Evolutionary conservation across 1,140 invertebrate genomes (phyloP).

Genomic region (Camponotus vicinus): DNA sequence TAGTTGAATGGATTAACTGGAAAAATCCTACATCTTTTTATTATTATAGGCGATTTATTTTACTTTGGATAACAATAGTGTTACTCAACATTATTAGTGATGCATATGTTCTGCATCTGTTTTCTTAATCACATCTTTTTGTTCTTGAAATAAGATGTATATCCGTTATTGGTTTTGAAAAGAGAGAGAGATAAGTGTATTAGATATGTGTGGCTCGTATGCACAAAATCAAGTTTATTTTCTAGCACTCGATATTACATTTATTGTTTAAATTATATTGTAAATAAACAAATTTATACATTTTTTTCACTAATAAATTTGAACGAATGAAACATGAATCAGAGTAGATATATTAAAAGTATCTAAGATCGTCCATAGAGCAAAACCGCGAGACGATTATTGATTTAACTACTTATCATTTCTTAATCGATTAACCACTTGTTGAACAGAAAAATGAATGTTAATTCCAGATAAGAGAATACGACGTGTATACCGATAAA

Average conservation of each 20-base stretch:
- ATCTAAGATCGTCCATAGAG: not conserved
- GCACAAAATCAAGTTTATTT: not conserved
- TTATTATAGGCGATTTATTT: constrained; percentile 1
- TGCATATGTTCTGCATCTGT: not conserved
- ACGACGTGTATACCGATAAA: not conserved
- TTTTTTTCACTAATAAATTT: constrained; percentile 1
- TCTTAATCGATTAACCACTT: constrained; percentile 31
- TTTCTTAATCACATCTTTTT: not conserved
- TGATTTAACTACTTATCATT: constrained; percentile 43
- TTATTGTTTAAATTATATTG: not conserved
- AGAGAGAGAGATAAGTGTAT: not conserved
- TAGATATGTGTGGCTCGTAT: not conserved
- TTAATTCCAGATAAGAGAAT: constrained; percentile 34
- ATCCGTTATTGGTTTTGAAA: not conserved
- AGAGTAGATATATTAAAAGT: constrained; percentile 11
- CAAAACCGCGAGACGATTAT: not conserved
- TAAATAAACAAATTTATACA: not conserved
- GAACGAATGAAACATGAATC: not conserved
- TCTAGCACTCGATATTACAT: not conserved
- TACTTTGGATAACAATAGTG: not conserved
- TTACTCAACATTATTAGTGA: not conserved
- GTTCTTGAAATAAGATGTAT: not conserved
- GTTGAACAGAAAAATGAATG: not conserved
- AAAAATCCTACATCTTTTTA: not conserved
- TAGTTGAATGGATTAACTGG: not conserved